Evolutionary conservation across 2,888 invertebrate species (phyloP).

Genomic region (Acleris emargana): DNA sequence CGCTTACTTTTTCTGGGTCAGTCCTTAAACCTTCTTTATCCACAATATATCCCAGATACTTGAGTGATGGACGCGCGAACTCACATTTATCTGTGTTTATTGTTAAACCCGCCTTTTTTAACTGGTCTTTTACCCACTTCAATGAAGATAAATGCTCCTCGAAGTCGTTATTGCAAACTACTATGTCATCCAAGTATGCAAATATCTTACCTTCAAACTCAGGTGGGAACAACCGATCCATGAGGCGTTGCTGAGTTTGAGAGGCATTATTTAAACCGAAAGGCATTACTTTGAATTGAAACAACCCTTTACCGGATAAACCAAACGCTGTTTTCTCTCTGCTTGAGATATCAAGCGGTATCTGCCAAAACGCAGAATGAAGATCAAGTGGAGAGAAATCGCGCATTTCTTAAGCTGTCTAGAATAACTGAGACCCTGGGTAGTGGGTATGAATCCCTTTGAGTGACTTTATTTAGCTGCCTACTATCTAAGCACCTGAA

Average conservation of each 20-base stretch:
- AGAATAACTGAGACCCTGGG: no score
- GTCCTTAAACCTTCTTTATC: conserved; percentile 13
- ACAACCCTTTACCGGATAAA: no score
- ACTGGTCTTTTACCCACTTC: neutral
- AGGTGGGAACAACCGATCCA: conserved; percentile 31
- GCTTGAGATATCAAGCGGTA: conserved; percentile 29
- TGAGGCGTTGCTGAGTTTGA: conserved; percentile 27
- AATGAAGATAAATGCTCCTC: conserved; percentile 7
- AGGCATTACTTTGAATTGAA: conserved; percentile 34
- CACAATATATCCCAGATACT: conserved; percentile 2
- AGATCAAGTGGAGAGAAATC: conserved; percentile 38
- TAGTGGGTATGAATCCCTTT: no score
- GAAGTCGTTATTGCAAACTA: conserved; percentile 15
- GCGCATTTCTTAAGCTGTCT: conserved; percentile 36
- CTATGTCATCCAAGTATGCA: conserved; percentile 31
- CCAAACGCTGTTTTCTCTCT: conserved; percentile 39
- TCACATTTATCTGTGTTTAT: no score
- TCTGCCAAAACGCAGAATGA: conserved; percentile 41
- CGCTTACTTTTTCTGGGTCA: conserved; percentile 11
- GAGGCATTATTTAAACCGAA: conserved; percentile 32
- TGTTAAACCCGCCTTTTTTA: no score
- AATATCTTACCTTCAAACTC: conserved; percentile 25
- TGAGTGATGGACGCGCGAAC: no score
- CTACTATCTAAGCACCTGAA: conserved; percentile 39
- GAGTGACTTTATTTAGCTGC: conserved; percentile 37